Evolutionary conservation across 2,888 invertebrate genomes (phyloP).

Genomic region (Aphidius colemani): DNA sequence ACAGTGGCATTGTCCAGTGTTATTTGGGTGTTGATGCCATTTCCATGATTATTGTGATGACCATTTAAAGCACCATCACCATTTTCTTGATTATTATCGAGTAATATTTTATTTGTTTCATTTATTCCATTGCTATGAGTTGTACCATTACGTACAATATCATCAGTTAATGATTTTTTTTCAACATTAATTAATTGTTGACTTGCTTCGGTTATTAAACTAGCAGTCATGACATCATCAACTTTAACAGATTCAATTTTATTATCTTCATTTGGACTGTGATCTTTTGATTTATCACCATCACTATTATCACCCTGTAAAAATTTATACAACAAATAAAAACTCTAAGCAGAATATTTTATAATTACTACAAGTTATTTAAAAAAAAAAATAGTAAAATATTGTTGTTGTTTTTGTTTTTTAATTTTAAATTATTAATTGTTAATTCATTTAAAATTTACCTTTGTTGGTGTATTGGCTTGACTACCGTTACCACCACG

Average conservation of each 20-base stretch:
- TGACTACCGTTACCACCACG: slow-evolving; percentile 65
- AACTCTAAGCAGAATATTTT: too few relatives aligned
- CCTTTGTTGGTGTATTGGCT: slow-evolving; percentile 61
- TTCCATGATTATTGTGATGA: slow-evolving; percentile 55
- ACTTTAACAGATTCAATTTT: slow-evolving; percentile 50
- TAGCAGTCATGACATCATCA: slow-evolving; percentile 56
- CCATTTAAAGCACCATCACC: slow-evolving; percentile 54
- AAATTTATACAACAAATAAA: background rate
- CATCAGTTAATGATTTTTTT: slow-evolving; percentile 49
- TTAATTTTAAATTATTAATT: slow-evolving; percentile 2
- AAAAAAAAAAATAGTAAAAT: background rate
- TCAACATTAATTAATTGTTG: slow-evolving; percentile 55
- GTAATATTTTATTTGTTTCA: slow-evolving; percentile 47
- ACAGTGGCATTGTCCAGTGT: slow-evolving; percentile 58
- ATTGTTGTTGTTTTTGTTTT: background rate
- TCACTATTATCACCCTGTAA: slow-evolving; percentile 52
- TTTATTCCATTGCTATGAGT: slow-evolving; percentile 51
- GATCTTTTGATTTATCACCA: slow-evolving; percentile 55
- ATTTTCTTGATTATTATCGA: slow-evolving; percentile 54
- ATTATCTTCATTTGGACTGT: slow-evolving; percentile 53
- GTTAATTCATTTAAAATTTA: slow-evolving; percentile 33
- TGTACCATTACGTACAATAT: slow-evolving; percentile 52
- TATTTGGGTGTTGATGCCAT: slow-evolving; percentile 56
- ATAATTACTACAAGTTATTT: background rate
- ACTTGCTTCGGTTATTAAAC: slow-evolving; percentile 58